phyloP scores from a whole-genome alignment of 2,797 vertebrate genomes.

The Podargus strigoides region DNA sequence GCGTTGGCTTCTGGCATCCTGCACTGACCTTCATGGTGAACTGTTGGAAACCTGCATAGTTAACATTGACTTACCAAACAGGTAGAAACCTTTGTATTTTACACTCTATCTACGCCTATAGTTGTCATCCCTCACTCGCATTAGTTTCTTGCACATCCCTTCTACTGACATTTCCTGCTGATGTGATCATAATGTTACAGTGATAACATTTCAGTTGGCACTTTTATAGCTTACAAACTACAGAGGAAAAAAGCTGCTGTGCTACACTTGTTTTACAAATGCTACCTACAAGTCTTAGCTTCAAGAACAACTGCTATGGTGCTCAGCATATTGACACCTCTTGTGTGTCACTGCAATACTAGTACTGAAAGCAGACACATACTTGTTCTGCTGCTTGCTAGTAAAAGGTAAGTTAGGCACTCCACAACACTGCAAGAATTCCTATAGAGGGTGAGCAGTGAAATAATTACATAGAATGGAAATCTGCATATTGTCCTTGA shows the following conservation, averaged over 20 bases:
- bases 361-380: background rate
- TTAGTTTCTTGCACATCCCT: background rate
- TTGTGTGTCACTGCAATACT: background rate
- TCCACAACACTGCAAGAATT: background rate
- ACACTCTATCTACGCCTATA: background rate
- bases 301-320: background rate
- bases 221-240: background rate
- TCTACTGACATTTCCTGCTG: background rate
- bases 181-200: background rate
- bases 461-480: background rate
- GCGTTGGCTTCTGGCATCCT: conserved; percentile 96
- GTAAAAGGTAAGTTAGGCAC: background rate
- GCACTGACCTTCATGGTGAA: conserved; percentile 95
- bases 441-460: background rate
- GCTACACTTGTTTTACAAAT: background rate
- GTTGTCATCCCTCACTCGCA: background rate
- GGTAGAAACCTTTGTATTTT: conserved; percentile 70
- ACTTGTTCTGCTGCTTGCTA: background rate
- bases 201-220: background rate
- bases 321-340: background rate
- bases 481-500: background rate
- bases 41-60: conserved; percentile 92
- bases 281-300: background rate
- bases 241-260: background rate
- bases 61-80: conserved; percentile 94